phyloP scores from a whole-genome alignment of 2,888 invertebrate genomes.

The Acanthacorydalis orientalis region DNA sequence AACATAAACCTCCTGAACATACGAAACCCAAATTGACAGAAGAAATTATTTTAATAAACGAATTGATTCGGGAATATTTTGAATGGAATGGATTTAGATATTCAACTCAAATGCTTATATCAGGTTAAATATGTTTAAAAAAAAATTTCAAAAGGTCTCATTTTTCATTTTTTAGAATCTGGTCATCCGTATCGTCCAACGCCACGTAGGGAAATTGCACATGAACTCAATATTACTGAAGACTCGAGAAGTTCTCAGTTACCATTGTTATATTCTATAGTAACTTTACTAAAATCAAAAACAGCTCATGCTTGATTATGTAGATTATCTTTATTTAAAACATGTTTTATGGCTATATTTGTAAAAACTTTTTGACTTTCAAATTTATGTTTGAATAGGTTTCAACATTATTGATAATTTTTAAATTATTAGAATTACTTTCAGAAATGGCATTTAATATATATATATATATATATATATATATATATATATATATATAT shows the following conservation, averaged over 20 bases:
- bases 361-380: too few relatives aligned
- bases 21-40: conserved; percentile 20
- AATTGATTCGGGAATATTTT: conserved; percentile 47
- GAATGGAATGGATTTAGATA: conserved; percentile 56
- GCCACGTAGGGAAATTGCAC: conserved; percentile 20
- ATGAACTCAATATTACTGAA: conserved; percentile 25
- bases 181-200: conserved; percentile 19
- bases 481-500: too few relatives aligned
- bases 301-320: too few relatives aligned
- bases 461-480: too few relatives aligned
- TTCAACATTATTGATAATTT: too few relatives aligned
- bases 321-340: too few relatives aligned
- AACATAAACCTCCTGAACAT: conserved; percentile 16
- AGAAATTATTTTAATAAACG: conserved; percentile 38
- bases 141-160: too few relatives aligned
- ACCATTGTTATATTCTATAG: conserved; percentile 24
- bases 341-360: too few relatives aligned
- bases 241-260: conserved; percentile 23
- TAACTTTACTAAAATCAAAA: conserved; percentile 16
- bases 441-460: too few relatives aligned
- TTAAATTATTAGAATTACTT: too few relatives aligned
- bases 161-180: conserved; percentile 18
- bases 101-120: conserved; percentile 27
- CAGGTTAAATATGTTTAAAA: too few relatives aligned
- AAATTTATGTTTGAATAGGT: too few relatives aligned